Conservation (phyloP, 1,140 invertebrate genomes). For the Ceratina japonica region DNA sequence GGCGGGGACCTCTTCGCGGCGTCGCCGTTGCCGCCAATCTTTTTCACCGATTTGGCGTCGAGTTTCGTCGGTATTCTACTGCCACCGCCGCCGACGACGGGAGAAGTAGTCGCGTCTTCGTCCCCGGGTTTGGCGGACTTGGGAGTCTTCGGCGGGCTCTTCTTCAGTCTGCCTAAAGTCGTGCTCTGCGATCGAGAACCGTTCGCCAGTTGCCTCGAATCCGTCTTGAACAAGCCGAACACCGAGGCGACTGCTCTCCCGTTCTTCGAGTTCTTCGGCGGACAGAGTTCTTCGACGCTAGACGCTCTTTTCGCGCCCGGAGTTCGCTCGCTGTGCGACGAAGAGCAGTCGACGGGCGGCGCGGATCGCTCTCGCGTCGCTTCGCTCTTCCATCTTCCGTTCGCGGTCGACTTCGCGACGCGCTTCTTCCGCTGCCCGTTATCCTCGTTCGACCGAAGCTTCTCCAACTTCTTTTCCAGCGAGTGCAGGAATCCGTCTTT, state of each 20-base stretch:
- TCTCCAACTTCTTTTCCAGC: slow-evolving; percentile 78
- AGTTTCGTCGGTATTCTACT: slow-evolving; percentile 76
- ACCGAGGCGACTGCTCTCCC: slow-evolving; percentile 84
- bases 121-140: slow-evolving; percentile 38
- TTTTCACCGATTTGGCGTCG: slow-evolving; percentile 59
- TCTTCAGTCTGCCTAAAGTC: slow-evolving; percentile 71
- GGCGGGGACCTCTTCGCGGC: slow-evolving; percentile 59
- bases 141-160: slow-evolving; percentile 45
- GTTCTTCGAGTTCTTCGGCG: slow-evolving; percentile 65
- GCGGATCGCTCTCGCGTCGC: slow-evolving; percentile 83
- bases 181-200: slow-evolving; percentile 47
- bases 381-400: slow-evolving; percentile 48
- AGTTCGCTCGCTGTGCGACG: slow-evolving; percentile 76
- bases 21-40: slow-evolving; percentile 28
- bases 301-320: slow-evolving; percentile 81
- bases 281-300: slow-evolving; percentile 84
- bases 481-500: slow-evolving; percentile 74
- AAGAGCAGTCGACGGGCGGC: slow-evolving; percentile 77
- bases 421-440: slow-evolving; percentile 59
- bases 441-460: slow-evolving; percentile 70
- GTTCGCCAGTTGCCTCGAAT: slow-evolving; percentile 64
- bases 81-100: slow-evolving; percentile 64
- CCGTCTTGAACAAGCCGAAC: slow-evolving; percentile 86
- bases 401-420: slow-evolving; percentile 66
- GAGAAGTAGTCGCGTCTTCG: slow-evolving; percentile 52